Percentiles rank a stretch among this genome's conserved stretches.
phyloP scores from a whole-genome alignment of 2,888 invertebrate genomes.

The Nomada flava region DNA sequence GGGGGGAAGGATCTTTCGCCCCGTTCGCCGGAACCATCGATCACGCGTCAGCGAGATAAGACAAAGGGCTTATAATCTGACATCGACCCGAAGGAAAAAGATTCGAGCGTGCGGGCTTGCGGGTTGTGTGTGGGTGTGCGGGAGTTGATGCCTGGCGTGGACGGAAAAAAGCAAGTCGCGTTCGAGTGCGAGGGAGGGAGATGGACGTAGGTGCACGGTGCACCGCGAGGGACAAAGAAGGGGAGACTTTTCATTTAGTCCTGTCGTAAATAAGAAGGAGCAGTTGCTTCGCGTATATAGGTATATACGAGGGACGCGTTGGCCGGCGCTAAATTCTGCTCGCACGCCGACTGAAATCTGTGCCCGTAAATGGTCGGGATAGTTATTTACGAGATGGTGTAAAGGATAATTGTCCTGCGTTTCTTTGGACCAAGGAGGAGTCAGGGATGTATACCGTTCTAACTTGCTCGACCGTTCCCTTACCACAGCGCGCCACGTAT shows the following conservation, averaged over 20 bases:
- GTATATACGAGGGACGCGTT: background rate
- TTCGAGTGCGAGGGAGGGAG: background rate
- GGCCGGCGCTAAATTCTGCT: slow-evolving; percentile 57
- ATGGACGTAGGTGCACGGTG: background rate
- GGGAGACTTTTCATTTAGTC: slow-evolving; percentile 67
- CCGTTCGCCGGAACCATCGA: slow-evolving; percentile 57
- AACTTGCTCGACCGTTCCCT: slow-evolving; percentile 25
- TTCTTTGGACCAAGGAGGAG: slow-evolving; percentile 23
- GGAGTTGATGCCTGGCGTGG: background rate
- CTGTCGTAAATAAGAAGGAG: slow-evolving; percentile 68
- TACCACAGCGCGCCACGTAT: slow-evolving; percentile 46
- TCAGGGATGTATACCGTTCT: slow-evolving; percentile 13
- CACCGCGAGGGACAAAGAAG: slow-evolving; percentile 12
- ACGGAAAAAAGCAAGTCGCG: slow-evolving; percentile 4
- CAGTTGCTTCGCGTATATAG: slow-evolving; percentile 27
- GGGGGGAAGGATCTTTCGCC: slow-evolving; percentile 36
- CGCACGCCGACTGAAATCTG: slow-evolving; percentile 55
- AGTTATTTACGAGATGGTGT: slow-evolving; percentile 68
- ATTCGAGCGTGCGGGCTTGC: background rate
- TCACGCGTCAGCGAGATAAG: slow-evolving; percentile 67
- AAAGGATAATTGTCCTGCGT: slow-evolving; percentile 65
- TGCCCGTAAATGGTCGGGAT: slow-evolving; percentile 53
- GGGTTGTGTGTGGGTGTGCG: background rate
- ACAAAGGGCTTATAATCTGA: slow-evolving; percentile 69
- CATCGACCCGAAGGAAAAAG: slow-evolving; percentile 46